Evolutionary conservation across 1,140 invertebrate genomes (phyloP).

Genomic region (Apocrypta bakeri): DNA sequence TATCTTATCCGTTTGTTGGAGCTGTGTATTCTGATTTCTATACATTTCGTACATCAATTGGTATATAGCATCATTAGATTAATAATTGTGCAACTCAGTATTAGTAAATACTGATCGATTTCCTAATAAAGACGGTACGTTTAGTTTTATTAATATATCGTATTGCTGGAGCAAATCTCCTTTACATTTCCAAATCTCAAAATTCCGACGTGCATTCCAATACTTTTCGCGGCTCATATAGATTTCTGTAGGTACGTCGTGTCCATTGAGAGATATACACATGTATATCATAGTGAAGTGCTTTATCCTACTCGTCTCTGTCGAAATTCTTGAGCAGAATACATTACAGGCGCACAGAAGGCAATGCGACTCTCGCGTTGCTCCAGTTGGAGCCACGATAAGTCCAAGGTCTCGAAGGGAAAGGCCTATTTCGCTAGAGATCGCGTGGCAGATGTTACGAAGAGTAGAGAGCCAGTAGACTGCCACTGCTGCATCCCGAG

Average conservation of each 20-base stretch:
- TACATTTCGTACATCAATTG: too few species aligned
- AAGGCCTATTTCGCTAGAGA: slow-evolving; percentile 29
- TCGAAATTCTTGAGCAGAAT: slow-evolving; percentile 13
- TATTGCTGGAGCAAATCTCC: too few species aligned
- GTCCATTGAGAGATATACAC: not conserved
- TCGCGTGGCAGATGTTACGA: slow-evolving; percentile 31
- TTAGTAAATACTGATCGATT: too few species aligned
- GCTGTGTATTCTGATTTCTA: too few species aligned
- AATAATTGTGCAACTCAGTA: too few species aligned
- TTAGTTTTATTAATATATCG: too few species aligned
- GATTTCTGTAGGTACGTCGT: too few species aligned
- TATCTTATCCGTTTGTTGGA: not conserved
- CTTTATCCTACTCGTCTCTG: not conserved
- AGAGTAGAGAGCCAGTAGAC: not conserved
- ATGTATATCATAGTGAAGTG: not conserved
- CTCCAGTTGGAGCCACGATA: slow-evolving; percentile 45
- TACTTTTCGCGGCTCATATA: not conserved
- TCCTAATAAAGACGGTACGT: too few species aligned
- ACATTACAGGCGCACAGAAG: not conserved
- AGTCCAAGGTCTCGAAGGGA: slow-evolving; percentile 53
- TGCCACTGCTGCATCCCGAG: not conserved
- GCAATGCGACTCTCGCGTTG: slow-evolving; percentile 25
- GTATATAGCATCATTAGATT: too few species aligned
- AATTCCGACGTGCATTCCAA: not conserved
- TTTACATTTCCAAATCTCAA: not conserved